These are phyloP conservation scores for Coracopsis vasa DNA, from an alignment of 2,113 vertebrate species.

Conservation along the genomic window DNA sequence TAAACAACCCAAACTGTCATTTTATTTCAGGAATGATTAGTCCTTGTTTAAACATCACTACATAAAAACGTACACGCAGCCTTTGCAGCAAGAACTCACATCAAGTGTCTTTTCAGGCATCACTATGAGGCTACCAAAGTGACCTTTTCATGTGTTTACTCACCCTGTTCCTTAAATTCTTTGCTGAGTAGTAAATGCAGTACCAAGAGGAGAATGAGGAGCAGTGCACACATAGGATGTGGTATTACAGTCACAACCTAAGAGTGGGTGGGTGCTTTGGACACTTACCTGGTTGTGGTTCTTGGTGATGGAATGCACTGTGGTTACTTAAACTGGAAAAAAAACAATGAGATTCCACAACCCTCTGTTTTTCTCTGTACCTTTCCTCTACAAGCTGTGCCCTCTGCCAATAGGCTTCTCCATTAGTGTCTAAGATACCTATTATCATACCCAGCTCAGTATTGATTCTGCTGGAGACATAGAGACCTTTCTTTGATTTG, in stretches of 20 bases:
- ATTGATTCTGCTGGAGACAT: not conserved
- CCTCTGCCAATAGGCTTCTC: not conserved
- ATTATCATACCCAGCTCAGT: not conserved
- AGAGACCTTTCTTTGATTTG: not conserved
- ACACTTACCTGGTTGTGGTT: not conserved
- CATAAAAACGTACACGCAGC: fast-evolving
- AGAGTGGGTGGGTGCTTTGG: not conserved
- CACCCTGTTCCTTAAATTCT: not conserved
- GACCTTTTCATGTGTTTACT: not conserved
- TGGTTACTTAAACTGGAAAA: not conserved
- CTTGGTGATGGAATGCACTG: not conserved
- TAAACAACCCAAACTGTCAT: not conserved
- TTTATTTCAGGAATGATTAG: not conserved
- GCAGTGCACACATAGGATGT: not conserved
- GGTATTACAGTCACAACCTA: not conserved
- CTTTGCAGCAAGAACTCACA: not conserved
- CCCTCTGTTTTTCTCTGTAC: not conserved
- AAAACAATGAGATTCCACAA: not conserved
- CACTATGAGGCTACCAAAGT: not conserved
- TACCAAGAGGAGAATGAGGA: not conserved
- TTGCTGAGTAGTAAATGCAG: not conserved
- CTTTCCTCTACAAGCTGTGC: not conserved
- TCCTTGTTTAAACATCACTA: not conserved
- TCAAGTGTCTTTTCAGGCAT: not conserved
- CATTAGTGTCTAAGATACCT: not conserved